A percentile compares a stretch with the other conserved stretches of the same genome.
Conservation (phyloP, 2,113 vertebrate genomes). For the Oplegnathus fasciatus region DNA sequence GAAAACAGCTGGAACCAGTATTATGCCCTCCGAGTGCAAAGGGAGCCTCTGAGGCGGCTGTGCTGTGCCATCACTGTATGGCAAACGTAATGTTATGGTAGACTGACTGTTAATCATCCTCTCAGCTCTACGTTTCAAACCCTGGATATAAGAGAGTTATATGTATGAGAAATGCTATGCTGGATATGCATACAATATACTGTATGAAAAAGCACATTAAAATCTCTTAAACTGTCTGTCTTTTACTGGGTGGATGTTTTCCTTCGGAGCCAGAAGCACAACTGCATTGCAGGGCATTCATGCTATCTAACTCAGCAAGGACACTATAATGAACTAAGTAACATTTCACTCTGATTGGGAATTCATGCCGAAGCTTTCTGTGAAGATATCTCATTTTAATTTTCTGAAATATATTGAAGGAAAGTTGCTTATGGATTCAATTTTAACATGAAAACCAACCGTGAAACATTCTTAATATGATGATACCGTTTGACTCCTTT, state of each 20-base stretch:
- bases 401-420: slow-evolving; percentile 63
- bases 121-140: slow-evolving; percentile 75
- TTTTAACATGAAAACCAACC: slow-evolving; percentile 59
- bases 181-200: slow-evolving; percentile 85
- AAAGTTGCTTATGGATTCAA: slow-evolving; percentile 49
- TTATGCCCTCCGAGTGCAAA: slow-evolving; percentile 54
- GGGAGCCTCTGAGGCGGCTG: slow-evolving; percentile 55
- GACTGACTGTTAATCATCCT: slow-evolving; percentile 82
- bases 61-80: slow-evolving; percentile 65
- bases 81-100: slow-evolving; percentile 74
- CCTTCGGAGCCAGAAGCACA: slow-evolving; percentile 52
- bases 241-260: slow-evolving; percentile 68
- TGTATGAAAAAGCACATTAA: slow-evolving; percentile 86
- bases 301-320: slow-evolving; percentile 60
- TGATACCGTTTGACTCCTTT: slow-evolving; percentile 38
- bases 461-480: slow-evolving; percentile 55
- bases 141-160: slow-evolving; percentile 80
- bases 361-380: slow-evolving; percentile 49
- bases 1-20: slow-evolving; percentile 65
- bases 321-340: slow-evolving; percentile 59
- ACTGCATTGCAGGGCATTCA: slow-evolving; percentile 37
- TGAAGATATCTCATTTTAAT: slow-evolving; percentile 74
- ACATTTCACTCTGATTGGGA: slow-evolving; percentile 70
- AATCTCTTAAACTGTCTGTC: slow-evolving; percentile 82
- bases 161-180: slow-evolving; percentile 84